Conservation (phyloP, 2,888 invertebrate species). For the Tupiocoris notatus region DNA sequence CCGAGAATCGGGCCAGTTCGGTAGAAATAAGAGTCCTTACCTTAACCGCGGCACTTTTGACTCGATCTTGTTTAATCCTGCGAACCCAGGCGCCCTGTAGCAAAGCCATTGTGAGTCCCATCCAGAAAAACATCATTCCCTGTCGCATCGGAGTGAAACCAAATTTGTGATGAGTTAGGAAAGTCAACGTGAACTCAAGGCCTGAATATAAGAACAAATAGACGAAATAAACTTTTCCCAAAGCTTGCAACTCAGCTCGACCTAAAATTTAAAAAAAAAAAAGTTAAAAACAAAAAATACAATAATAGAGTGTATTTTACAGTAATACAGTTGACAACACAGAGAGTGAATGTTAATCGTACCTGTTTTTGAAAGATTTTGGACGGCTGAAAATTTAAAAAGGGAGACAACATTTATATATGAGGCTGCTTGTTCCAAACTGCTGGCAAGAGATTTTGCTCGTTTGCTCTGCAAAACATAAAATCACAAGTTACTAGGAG, state of each 20-base stretch:
- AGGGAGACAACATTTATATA: slow-evolving; percentile 63
- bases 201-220: slow-evolving; percentile 80
- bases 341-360: background rate
- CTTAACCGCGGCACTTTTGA: slow-evolving; percentile 67
- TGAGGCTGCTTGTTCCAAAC: slow-evolving; percentile 64
- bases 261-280: too few species aligned
- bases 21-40: slow-evolving; percentile 55
- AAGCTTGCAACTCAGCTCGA: slow-evolving; percentile 62
- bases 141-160: slow-evolving; percentile 92
- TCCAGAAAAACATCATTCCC: slow-evolving; percentile 94
- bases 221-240: slow-evolving; percentile 80
- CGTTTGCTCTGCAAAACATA: slow-evolving; percentile 64
- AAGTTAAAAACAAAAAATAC: too few species aligned
- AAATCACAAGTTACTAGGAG: background rate
- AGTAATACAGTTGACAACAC: too few species aligned
- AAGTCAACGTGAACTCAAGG: slow-evolving; percentile 94
- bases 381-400: slow-evolving; percentile 67
- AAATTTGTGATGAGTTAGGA: slow-evolving; percentile 90
- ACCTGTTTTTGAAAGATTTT: slow-evolving; percentile 59
- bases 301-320: too few species aligned
- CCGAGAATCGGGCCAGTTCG: too few species aligned
- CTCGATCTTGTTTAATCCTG: slow-evolving; percentile 69
- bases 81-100: slow-evolving; percentile 88
- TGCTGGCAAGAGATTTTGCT: slow-evolving; percentile 65
- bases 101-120: slow-evolving; percentile 87